Percentiles rank a stretch among this genome's conserved stretches.
These are phyloP conservation scores for Hypomesus transpacificus DNA, from an alignment of 2,113 vertebrate species.

Conservation along the genomic window DNA sequence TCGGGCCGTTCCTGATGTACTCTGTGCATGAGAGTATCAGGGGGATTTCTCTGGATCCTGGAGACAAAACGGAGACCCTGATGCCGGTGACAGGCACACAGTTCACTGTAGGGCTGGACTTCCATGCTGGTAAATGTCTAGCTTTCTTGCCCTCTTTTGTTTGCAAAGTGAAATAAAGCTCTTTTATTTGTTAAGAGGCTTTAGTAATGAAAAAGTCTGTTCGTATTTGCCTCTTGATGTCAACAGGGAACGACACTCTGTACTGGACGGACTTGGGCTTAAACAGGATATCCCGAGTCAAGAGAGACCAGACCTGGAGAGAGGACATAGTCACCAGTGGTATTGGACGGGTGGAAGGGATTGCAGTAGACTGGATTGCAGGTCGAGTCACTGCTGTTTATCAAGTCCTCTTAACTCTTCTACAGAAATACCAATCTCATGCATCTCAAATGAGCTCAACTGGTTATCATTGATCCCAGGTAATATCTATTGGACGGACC, in stretches of 20 bases:
- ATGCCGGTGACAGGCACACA: constrained; percentile 81
- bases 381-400: constrained; percentile 57
- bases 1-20: constrained; percentile 85
- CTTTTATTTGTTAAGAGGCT: too few species aligned
- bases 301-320: constrained; percentile 86
- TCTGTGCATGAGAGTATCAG: constrained; percentile 84
- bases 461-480: constrained; percentile 59
- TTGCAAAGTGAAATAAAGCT: too few species aligned
- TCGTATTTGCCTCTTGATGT: not conserved
- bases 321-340: constrained; percentile 83
- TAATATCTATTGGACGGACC: constrained; percentile 89
- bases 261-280: constrained; percentile 90
- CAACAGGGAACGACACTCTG: constrained; percentile 82
- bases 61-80: constrained; percentile 81
- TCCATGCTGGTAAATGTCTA: constrained; percentile 77
- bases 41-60: constrained; percentile 81
- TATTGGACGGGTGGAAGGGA: constrained; percentile 82
- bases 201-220: too few species aligned
- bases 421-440: not conserved
- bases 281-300: constrained; percentile 83
- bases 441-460: not conserved
- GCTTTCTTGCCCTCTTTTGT: not conserved
- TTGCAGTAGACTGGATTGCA: constrained; percentile 86
- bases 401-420: not conserved
- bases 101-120: constrained; percentile 84